A percentile compares a stretch with the other conserved stretches of the same genome.
Conservation (phyloP, 2,797 vertebrate genomes). For the Acridotheres tristis region DNA sequence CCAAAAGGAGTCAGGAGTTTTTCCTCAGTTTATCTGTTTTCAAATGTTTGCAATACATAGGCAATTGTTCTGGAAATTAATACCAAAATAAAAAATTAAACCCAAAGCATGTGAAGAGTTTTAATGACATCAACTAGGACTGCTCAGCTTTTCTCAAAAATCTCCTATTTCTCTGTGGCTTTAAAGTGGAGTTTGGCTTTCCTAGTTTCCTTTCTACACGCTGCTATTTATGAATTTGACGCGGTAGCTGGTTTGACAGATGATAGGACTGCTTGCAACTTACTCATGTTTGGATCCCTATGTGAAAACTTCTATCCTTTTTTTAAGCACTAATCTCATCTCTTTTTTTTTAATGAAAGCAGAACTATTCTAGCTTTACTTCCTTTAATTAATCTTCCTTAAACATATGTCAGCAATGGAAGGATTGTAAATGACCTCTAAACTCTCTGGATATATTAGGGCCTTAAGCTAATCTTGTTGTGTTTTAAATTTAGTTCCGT, state of each 20-base stretch:
- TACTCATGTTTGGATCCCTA: background rate
- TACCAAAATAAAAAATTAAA: background rate
- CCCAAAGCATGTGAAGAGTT: background rate
- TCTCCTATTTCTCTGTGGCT: background rate
- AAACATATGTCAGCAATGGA: background rate
- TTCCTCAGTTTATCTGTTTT: background rate
- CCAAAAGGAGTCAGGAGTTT: background rate
- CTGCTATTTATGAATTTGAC: slow-evolving; percentile 7
- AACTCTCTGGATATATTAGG: background rate
- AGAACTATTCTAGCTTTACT: background rate
- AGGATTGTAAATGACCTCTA: background rate
- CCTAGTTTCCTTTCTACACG: background rate
- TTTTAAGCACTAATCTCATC: background rate
- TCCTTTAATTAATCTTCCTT: background rate
- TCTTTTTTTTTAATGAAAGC: background rate
- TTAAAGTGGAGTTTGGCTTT: background rate
- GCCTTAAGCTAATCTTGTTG: background rate
- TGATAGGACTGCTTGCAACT: slow-evolving; percentile 1
- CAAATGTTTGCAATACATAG: background rate
- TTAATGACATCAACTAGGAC: background rate
- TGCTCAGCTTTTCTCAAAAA: background rate
- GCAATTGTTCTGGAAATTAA: background rate
- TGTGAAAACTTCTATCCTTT: background rate
- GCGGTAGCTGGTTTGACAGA: slow-evolving; percentile 7
- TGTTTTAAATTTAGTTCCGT: background rate